Base-by-base conservation (phyloP, 2,797 vertebrate species). In the Alcedo quadribrachys region DNA sequence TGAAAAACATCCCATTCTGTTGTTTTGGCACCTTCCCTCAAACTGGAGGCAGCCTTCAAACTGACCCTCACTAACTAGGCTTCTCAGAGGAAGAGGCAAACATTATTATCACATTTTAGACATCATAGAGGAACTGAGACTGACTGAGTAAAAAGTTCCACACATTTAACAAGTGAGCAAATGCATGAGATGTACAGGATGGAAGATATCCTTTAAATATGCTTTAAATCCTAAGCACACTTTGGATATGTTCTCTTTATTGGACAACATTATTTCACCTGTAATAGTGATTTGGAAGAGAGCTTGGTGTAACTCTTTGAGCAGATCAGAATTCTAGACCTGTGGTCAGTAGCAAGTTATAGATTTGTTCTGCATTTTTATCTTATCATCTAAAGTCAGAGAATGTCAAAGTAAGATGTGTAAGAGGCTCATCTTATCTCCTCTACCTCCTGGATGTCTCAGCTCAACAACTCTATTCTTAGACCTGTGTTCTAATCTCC, bases 381-480 rank as follows among this genome's bases (percentile, higher is more conserved):
- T 90, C 91, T 94, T 89, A 67, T 10, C 2, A 0, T 57, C 35
- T 68, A 19, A 82, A 95, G 74, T 86, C 84, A 83, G 77, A 93
- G 86, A 95, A 91, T 48, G 63, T 69, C 53, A 10, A 70, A 85
- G 86, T 58, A 58, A 61, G 55, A 69, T 81, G 76, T 67, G 12
- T 81, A 88, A 73, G 58, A 87, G 55, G 62, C 71, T 53, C 5
- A 33, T 85, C 33, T 91, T 87, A 87, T 70, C 79, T 82, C 71
- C 93, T 90, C n/a, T 50, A 74, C 65, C 81, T 92, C 68, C 61
- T 89, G 85, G 63, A 73, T 91, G 54, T 91, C 85, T 95, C 62
- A 87, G 87, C 87, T 93, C 48, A 70, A 75, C 19, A 80, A 32
- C 27, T 88, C 95, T 80, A 32, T 93, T 96, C 62, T 93, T 87